Evolutionary conservation across 2,113 vertebrate genomes (phyloP).

Genomic region (Loxodonta africana): DNA sequence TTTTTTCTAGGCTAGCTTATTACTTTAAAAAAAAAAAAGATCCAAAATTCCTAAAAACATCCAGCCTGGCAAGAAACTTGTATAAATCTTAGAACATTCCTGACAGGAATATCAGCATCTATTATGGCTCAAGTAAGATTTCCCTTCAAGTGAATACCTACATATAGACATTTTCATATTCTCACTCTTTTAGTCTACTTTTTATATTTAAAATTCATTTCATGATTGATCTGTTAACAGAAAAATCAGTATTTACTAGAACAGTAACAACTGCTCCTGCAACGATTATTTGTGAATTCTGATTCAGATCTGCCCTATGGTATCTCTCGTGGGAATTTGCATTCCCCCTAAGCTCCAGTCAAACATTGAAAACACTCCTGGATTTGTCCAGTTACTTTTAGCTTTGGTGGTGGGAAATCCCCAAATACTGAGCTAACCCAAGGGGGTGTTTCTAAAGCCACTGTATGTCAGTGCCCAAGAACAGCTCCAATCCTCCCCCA

Average conservation of each 20-base stretch:
- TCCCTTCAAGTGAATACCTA: slow-evolving; percentile 43
- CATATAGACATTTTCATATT: neutral
- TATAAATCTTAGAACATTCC: neutral
- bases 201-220: slow-evolving; percentile 22
- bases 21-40: neutral
- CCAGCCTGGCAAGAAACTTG: neutral
- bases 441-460: neutral
- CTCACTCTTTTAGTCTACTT: neutral
- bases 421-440: neutral
- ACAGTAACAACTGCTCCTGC: neutral
- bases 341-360: neutral
- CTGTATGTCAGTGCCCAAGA: neutral
- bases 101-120: neutral
- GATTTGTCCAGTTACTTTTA: neutral
- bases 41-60: slow-evolving; percentile 29
- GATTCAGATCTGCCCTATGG: neutral
- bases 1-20: neutral
- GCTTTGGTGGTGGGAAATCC: slow-evolving; percentile 8
- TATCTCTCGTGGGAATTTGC: neutral
- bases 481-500: neutral
- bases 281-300: neutral
- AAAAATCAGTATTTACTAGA: neutral
- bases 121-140: neutral
- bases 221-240: neutral
- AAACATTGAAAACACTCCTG: slow-evolving; percentile 9